A percentile compares a stretch with the other conserved stretches of the same genome.
These are phyloP conservation scores for Hydra vulgaris DNA, from an alignment of 30 jellyfish, hydroid and myxozoan species.

Conservation along the genomic window DNA sequence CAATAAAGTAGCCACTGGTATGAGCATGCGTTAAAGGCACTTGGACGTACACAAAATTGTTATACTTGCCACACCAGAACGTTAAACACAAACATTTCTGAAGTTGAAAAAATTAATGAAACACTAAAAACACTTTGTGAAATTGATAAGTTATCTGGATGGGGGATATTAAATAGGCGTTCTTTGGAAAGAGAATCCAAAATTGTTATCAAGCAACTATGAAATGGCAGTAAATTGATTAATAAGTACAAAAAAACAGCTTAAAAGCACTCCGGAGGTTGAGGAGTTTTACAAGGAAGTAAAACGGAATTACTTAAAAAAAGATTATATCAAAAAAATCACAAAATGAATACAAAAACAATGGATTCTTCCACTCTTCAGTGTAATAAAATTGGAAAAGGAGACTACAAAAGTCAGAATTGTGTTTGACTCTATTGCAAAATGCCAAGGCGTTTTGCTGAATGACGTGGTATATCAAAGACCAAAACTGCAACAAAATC, in stretches of 20 bases:
- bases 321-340: background rate
- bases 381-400: background rate
- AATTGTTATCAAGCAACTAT: background rate
- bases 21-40: slow-evolving; percentile 4
- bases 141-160: background rate
- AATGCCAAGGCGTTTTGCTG: too few species aligned
- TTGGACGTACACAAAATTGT: background rate
- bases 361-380: slow-evolving; percentile 15
- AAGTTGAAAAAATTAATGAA: background rate
- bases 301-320: background rate
- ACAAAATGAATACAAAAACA: background rate
- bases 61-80: slow-evolving; percentile 8
- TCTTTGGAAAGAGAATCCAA: slow-evolving; percentile 18
- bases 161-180: slow-evolving; percentile 16
- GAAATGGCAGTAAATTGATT: background rate
- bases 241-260: background rate
- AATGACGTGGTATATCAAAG: too few species aligned
- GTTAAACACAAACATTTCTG: background rate
- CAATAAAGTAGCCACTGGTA: background rate
- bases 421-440: background rate
- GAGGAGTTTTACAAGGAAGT: background rate
- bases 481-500: too few species aligned
- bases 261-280: background rate
- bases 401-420: slow-evolving; percentile 1
- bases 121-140: background rate